Evolutionary conservation across 2,888 invertebrate genomes (phyloP), one percentile per base, ranked within the genome.

Genomic region (Athetis lepigone): DNA sequence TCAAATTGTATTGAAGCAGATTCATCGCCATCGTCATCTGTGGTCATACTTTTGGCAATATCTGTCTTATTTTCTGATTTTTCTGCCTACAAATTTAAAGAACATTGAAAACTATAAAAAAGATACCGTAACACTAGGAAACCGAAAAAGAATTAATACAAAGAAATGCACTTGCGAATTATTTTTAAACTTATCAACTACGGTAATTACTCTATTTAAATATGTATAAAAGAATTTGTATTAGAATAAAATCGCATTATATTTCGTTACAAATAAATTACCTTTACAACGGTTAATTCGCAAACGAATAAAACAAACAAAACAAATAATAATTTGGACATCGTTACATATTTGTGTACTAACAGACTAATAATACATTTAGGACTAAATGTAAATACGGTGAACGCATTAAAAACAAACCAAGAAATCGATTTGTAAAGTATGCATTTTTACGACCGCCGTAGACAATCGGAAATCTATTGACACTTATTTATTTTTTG

Each of bases 361-460:
- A 71, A 49, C 56, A 40, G 27, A 36, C 18, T 62, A 51, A 49
- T 62, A 59, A 33, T 61, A 61, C 61, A 49, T 58, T 45, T 43
- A 56, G 61, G 52, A 74, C 74, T 74, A 75, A 71, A 70, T 58
- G 37, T 70, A 59, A n/a, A 9, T 49, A 54, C 36, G 29, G 19
- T 19, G 42, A 52, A 18, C 21, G 51, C 25, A 21, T 46, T 52
- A 52, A 75, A 64, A 49, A 33, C 54, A 39, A 71, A 40, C 42
- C 61, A 63, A 67, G 58, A 79, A 79, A 79, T 79, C 62, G 43
- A 79, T 79, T 79, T 65, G 50, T 29, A 40, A 67, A 65, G 63
- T 66, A 61, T 46, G 50, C 63, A 37, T 40, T 59, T 78, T 71
- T 77, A 79, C 56, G 77, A 71, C 52, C 77, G 51, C 56, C 79